Evolutionary conservation across 2,797 vertebrate species (phyloP).

Genomic region (Cynodonichthys magdalenae): DNA sequence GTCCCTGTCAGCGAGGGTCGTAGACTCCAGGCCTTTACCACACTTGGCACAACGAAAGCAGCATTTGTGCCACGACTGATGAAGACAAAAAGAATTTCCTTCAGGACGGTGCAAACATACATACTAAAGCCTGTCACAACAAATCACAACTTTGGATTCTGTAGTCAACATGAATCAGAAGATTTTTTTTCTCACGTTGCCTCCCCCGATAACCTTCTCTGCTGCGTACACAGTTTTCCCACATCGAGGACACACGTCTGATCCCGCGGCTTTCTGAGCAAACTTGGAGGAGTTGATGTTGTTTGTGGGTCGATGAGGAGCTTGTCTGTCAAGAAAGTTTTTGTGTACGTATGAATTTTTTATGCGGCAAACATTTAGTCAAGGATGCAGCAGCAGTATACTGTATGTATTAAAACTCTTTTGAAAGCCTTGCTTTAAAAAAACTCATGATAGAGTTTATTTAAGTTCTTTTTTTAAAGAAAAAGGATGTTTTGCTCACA

Average conservation of each 20-base stretch:
- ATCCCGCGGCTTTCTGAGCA: slow-evolving; percentile 84
- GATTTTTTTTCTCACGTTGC: slow-evolving; percentile 85
- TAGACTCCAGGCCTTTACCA: slow-evolving; percentile 96
- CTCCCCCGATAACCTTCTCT: slow-evolving; percentile 93
- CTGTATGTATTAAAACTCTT: too few species aligned
- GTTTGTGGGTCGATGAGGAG: slow-evolving; percentile 84
- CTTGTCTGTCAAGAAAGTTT: slow-evolving; percentile 69
- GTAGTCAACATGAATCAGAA: not conserved
- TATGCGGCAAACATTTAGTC: not conserved
- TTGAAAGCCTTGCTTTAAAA: too few species aligned
- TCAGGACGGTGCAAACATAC: not conserved
- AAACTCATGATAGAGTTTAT: too few species aligned
- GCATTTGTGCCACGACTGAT: slow-evolving; percentile 93
- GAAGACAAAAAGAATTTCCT: slow-evolving; percentile 4
- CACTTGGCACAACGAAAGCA: slow-evolving; percentile 98
- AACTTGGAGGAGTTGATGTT: slow-evolving; percentile 90
- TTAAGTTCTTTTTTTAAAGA: not conserved
- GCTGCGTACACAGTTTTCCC: slow-evolving; percentile 90
- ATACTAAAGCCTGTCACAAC: not conserved
- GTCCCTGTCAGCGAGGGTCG: slow-evolving; percentile 94
- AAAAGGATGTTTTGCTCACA: slow-evolving; percentile 78
- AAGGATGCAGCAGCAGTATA: not conserved
- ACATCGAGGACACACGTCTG: slow-evolving; percentile 92
- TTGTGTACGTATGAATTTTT: not conserved
- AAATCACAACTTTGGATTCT: accelerated